These are phyloP conservation scores for Chloebia gouldiae DNA, from an alignment of 2,113 vertebrate species.

Conservation along the genomic window DNA sequence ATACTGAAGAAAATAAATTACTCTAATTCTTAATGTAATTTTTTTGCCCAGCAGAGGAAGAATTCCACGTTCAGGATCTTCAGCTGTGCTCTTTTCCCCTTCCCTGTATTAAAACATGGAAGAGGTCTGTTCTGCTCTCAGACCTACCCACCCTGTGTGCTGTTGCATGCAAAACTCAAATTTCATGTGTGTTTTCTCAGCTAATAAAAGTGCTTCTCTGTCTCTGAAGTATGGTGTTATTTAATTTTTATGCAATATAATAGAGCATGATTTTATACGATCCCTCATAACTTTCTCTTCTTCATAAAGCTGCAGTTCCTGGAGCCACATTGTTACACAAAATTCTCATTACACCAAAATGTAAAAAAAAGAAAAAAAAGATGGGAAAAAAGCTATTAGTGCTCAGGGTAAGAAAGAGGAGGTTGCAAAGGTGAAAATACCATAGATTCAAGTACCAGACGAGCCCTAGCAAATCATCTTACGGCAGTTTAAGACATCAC, in stretches of 20 bases:
- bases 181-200: not conserved
- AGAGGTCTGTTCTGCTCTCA: not conserved
- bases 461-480: not conserved
- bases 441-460: not conserved
- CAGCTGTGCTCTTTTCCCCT: not conserved
- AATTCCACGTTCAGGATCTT: not conserved
- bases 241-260: constrained; percentile 9
- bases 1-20: not conserved
- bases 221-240: not conserved
- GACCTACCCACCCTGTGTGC: not conserved
- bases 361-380: accelerated
- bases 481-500: not conserved
- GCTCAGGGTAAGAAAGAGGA: not conserved
- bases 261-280: not conserved
- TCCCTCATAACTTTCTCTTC: not conserved
- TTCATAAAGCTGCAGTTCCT: not conserved
- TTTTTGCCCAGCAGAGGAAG: not conserved
- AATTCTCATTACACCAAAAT: not conserved
- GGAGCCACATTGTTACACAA: not conserved
- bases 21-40: not conserved
- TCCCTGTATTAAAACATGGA: not conserved
- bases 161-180: not conserved
- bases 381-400: not conserved
- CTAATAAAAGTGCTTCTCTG: not conserved
- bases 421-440: not conserved